Conservation (phyloP, 1,140 invertebrate species). For the Homarus americanus region DNA sequence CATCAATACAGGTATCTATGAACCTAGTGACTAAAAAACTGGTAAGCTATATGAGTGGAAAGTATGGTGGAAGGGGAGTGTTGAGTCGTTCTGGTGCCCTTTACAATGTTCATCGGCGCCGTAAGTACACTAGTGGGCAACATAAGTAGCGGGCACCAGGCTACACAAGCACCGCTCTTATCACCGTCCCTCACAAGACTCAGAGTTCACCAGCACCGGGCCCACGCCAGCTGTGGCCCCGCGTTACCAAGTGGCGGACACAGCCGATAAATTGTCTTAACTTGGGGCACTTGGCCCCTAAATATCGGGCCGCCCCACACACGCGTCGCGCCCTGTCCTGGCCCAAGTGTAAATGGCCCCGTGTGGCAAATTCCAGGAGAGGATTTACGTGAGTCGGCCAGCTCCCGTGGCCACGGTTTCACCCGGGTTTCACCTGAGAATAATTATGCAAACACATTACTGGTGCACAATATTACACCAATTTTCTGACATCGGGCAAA, state of each 20-base stretch:
- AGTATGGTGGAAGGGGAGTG: not conserved
- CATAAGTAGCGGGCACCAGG: not conserved
- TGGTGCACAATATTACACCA: too few species aligned
- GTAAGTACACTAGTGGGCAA: not conserved
- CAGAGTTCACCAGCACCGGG: not conserved
- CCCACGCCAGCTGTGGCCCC: not conserved
- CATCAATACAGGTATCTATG: too few species aligned
- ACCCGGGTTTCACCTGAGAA: too few species aligned
- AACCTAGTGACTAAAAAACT: too few species aligned
- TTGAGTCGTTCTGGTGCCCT: not conserved
- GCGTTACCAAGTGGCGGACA: not conserved
- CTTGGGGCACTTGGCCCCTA: not conserved
- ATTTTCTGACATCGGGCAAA: too few species aligned
- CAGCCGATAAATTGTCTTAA: not conserved
- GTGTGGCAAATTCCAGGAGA: not conserved
- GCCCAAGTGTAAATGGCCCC: not conserved
- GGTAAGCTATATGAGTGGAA: too few species aligned
- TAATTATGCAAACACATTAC: too few species aligned
- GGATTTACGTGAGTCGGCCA: too few species aligned
- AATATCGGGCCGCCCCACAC: not conserved
- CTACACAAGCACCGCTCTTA: not conserved
- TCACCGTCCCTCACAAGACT: not conserved
- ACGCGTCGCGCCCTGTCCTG: not conserved
- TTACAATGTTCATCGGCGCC: not conserved
- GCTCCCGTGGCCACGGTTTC: too few species aligned